These are phyloP conservation scores for Pyrrhia umbra DNA, from an alignment of 2,888 invertebrate species.

Conservation along the genomic window DNA sequence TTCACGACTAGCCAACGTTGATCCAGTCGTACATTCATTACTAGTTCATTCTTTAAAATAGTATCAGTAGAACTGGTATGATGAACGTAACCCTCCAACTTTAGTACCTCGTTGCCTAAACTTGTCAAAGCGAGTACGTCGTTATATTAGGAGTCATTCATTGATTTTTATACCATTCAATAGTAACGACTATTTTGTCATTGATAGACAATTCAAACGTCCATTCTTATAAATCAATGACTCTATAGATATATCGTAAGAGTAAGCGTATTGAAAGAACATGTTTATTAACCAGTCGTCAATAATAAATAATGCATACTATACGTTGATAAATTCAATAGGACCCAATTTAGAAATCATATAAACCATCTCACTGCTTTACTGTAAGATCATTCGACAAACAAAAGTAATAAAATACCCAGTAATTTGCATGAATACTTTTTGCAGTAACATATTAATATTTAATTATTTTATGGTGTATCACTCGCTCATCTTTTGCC, in stretches of 20 bases:
- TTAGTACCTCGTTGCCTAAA: too few species aligned
- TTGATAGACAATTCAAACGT: constrained; percentile 13
- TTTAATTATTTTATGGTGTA: constrained; percentile 44
- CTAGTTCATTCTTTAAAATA: constrained; percentile 17
- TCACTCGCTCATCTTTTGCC: constrained; percentile 49
- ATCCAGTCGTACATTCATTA: constrained; percentile 56
- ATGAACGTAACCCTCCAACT: too few species aligned
- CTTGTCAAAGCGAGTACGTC: not conserved
- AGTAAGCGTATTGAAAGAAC: constrained; percentile 2
- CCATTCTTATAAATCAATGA: constrained; percentile 19
- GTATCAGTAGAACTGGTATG: too few species aligned
- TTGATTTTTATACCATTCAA: constrained; percentile 33
- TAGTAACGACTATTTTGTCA: not conserved
- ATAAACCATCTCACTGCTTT: not conserved
- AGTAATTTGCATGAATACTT: constrained; percentile 24
- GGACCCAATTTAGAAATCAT: not conserved
- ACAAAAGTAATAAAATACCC: constrained; percentile 17
- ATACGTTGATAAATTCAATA: not conserved
- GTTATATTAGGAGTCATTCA: constrained; percentile 23
- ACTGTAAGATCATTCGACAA: constrained; percentile 3
- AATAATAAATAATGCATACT: constrained; percentile 16
- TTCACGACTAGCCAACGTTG: constrained; percentile 3
- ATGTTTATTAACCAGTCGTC: not conserved
- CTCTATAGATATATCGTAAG: not conserved
- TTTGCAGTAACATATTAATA: constrained; percentile 27